Evolutionary conservation across 2,113 vertebrate genomes (phyloP), one percentile per base, ranked within the genome.

Genomic region (Ceyx melanurus): DNA sequence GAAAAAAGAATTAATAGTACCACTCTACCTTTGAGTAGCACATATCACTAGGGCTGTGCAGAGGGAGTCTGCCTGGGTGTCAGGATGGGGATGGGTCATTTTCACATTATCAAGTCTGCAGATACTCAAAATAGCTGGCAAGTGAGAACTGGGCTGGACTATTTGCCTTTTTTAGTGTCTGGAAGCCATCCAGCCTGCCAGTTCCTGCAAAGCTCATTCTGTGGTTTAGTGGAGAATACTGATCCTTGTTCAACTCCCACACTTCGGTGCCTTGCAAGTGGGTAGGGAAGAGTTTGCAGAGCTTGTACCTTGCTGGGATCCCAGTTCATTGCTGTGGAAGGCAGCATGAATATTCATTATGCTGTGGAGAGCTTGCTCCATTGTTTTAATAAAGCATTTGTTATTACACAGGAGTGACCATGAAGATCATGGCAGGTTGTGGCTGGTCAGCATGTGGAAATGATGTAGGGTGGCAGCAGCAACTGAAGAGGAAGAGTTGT

Each of bases 201-300:
- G 92, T 65, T 88, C 77, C 88, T 88, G 92, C 86, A 70, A 42
- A 86, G 83, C 90, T 92, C 73, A 75, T 94, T 80, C 80, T 86
- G 73, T 78, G 90, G 86, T 88, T 94, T 77, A 15, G 71, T 54
- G 90, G 77, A 90, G 93, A 96, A 96, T 91, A 37, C 53, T 33
- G 82, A 67, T 86, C 95, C 90, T 92, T 93, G 90, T 96, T 96
- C 65, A 51, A 72, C 90, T 93, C 88, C 94, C 89, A 93, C 46
- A 22, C 87, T 75, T 75, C 15, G 72, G 66, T 86, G 88, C 72
- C 64, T 93, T 56, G 43, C 56, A 48, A 60, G 70, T 0, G 40
- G 65, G 80, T 6, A 35, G 77, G 66, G 73, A 45, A 51, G 76
- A 21, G 37, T 77, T 62, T 72, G 89, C 61, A 71, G 74, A 58